A percentile compares a stretch with the other conserved stretches of the same genome.
phyloP scores from a whole-genome alignment of 1,140 invertebrate species.

The Leptinotarsa undecemlineata region DNA sequence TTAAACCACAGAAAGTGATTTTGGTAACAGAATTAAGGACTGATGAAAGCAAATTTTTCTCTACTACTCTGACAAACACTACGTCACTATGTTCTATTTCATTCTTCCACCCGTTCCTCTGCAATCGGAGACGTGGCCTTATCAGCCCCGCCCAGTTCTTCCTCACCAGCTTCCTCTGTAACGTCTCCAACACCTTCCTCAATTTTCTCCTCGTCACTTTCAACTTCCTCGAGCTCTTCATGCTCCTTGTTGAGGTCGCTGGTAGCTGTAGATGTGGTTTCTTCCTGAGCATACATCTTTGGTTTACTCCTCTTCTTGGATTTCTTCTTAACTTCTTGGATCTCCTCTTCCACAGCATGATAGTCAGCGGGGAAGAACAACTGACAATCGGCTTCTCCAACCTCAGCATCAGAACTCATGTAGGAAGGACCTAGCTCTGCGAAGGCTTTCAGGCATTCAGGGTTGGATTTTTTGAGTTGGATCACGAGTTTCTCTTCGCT shows the following conservation, averaged over 20 bases:
- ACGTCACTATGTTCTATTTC: neutral
- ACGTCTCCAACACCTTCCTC: constrained; percentile 29
- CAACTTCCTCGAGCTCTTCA: constrained; percentile 18
- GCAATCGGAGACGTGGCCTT: constrained; percentile 49
- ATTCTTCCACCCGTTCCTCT: constrained; percentile 7
- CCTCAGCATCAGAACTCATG: constrained; percentile 62
- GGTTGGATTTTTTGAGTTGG: constrained; percentile 60
- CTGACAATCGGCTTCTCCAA: constrained; percentile 61
- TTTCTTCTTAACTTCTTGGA: constrained; percentile 36
- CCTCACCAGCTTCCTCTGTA: constrained; percentile 24
- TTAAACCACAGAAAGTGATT: too few species aligned
- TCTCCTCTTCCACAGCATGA: constrained; percentile 44
- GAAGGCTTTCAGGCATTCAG: constrained; percentile 57
- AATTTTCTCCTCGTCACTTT: constrained; percentile 25
- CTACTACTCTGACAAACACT: too few species aligned
- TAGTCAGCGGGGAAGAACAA: constrained; percentile 66
- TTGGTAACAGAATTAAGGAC: too few species aligned
- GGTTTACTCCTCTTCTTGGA: constrained; percentile 39
- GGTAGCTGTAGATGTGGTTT: constrained; percentile 4
- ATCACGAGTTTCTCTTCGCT: constrained; percentile 66
- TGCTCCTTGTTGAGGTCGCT: constrained; percentile 21
- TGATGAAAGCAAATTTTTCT: too few species aligned
- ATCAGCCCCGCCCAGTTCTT: constrained; percentile 35
- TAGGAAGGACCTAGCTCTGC: constrained; percentile 62
- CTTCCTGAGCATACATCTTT: neutral